Base-by-base conservation (phyloP, 1,140 invertebrate genomes). In the Pogonomyrmex californicus region DNA sequence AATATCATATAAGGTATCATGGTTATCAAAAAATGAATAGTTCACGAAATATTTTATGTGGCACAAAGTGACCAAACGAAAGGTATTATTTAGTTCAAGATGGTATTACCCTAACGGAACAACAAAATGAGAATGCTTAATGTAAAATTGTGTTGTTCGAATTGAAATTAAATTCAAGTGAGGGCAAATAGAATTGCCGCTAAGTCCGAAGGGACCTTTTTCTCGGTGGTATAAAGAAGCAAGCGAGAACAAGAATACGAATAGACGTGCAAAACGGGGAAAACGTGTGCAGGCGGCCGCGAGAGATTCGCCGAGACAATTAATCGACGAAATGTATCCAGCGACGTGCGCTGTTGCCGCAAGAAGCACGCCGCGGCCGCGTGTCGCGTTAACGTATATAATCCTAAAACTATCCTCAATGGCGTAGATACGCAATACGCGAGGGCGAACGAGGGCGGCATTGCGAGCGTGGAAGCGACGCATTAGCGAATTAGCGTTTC, bases 401-500 rank as follows among this genome's bases (percentile, higher is more conserved):
- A 91, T 91, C 90, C 90, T 85, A 85, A 23, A 91, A 91, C 82
- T 87, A 88, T 85, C 47, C 62, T 70, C 87, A 47, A 86, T 90
- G 68, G 77, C 12, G 58, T 87, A n/a, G n/a, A n/a, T n/a, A n/a
- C n/a, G n/a, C n/a, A n/a, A n/a, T 23, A 87, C 75, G 54, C 7
- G 5, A 75, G 86, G 90, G 88, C 70, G 79, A 71, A 87, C 83
- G 86, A 87, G 86, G 86, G 86, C 75, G 54, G 85, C 86, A 91
- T 88, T 88, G 83, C 89, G 87, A 89, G 88, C 91, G 87, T 90
- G 88, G 91, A 88, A 83, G 88, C 88, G 87, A 92, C 91, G 91
- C 93, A 94, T 94, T 94, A 94, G 93, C 91, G 92, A 93, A 94
- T 94, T 94, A 93, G 90, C 91, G 91, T 92, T 93, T 93, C 89